Base-by-base conservation (phyloP, 1,140 invertebrate species). In the Drosophila pachea region DNA sequence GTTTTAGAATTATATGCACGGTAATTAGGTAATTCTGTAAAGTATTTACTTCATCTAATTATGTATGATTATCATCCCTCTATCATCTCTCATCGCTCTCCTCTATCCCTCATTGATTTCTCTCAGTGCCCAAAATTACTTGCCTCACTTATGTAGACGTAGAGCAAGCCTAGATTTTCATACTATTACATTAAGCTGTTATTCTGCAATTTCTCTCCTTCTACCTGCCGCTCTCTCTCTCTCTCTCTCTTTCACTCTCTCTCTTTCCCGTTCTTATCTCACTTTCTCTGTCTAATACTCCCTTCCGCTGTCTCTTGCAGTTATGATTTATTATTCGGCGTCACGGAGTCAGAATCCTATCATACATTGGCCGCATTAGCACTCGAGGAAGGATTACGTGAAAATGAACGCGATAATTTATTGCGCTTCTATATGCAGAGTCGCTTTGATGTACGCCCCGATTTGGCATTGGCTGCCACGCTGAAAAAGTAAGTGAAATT, bases 281-380 rank as follows among this genome's bases (percentile, higher is more conserved):
- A n/a, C 36, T 56, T 2, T 2, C 29, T 22, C 42, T 31, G 59
- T 50, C 63, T 65, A 40, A 56, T 56, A 49, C 58, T 49, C 45
- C 38, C 59, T 22, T 58, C 50, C 53, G 64, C 48, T 42, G 68
- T 78, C 71, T 77, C 50, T 69, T 90, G 40, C 88, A 95, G 95
- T 73, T 97, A 95, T 81, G 96, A 97, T 83, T 90, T 99, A 48
- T 91, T 99, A 90, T 95, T 96, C 74, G 97, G 97, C 29, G 93
- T 97, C 9, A 97, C 95, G 4, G 94, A 96, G 89, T 91, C 94
- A 69, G 97, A 98, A 89, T 96, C 95, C 64, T 95, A 96, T 83
- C 94, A 97, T 78, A 92, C 95, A 68, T 92, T 98, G 47, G 86
- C 83, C 74, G 86, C 88, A 79, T 77, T 82, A 59, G 95, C 95